Evolutionary conservation across 2,797 vertebrate genomes (phyloP), one percentile per base, ranked within the genome.

Genomic region (Esox masquinongy): DNA sequence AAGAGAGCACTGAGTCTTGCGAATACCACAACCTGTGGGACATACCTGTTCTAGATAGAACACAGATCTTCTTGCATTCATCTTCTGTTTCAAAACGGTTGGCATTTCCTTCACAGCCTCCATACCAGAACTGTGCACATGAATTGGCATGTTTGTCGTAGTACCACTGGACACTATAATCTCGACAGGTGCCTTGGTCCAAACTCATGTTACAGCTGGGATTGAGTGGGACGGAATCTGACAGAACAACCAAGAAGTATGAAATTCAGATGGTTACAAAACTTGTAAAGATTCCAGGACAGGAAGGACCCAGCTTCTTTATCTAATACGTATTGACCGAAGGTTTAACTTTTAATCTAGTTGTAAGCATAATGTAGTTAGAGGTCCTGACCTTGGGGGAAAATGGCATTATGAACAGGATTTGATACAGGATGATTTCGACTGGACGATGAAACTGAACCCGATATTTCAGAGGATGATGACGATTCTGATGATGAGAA

Each of bases 51-150:
- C 79, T 86, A 73, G 78, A 83, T 80, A 85, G 47, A 66, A 95
- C 93, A 79, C 95, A 97, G 39, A 88, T 84, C 69, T 90, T 92
- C 89, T 92, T 95, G 80, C 96, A 96, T 76, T 96, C 92, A 12
- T 91, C 91, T 82, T 97, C 94, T 51, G 87, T 94, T 56, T 95
- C 90, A 75, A 93, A 96, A 66, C 96, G 95, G 88, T 97, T 97
- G 19, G 87, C 88, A 49, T 97, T 97, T 82, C 95, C 95, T 15
- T 89, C 80, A 0, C 95, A 97, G 88, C 95, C 94, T 80, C 95
- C 93, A 0, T 94, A 96, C 95, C 95, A 97, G 90, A 97, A 97
- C 91, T 96, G 95, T 82, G 94, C 95, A 77, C 95, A 97, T 50
- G 96, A 88, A 26, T 98, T 96, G 70, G 95, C 94, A 81, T 96